Percentiles rank a stretch among this genome's conserved stretches.
Evolutionary conservation across 2,888 invertebrate genomes (phyloP).

Genomic region (Cerceris ruficornis): DNA sequence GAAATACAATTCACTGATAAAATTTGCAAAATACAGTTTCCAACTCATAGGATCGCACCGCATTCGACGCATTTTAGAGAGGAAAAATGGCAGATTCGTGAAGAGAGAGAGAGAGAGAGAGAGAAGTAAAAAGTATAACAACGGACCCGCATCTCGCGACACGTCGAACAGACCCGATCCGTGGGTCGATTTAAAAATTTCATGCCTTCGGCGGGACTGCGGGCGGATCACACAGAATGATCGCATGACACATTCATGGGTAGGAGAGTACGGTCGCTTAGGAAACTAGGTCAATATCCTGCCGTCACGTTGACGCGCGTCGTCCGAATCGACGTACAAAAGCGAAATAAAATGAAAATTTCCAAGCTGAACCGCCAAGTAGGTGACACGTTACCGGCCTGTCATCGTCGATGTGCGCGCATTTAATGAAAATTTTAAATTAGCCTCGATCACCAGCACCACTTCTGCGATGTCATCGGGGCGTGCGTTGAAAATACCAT

Average conservation of each 20-base stretch:
- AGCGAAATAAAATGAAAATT: conserved; percentile 52
- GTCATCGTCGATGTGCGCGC: conserved; percentile 9
- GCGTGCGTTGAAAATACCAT: conserved; percentile 10
- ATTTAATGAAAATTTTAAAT: conserved; percentile 56
- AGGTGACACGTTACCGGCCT: conserved; percentile 15
- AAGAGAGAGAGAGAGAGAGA: too few species aligned
- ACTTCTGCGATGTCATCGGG: conserved; percentile 8
- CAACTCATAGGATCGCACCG: too few species aligned
- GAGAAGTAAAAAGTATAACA: not conserved
- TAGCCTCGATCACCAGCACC: conserved; percentile 3
- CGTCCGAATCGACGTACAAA: conserved; percentile 42
- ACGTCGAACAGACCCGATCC: not conserved
- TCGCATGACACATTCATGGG: conserved; percentile 59
- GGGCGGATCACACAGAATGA: conserved; percentile 54
- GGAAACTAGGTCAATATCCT: conserved; percentile 73
- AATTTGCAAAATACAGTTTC: too few species aligned
- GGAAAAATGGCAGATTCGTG: too few species aligned
- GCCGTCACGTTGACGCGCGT: conserved; percentile 64
- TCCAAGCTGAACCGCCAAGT: conserved; percentile 3
- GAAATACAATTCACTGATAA: too few species aligned
- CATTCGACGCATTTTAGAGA: too few species aligned
- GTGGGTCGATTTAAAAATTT: conserved; percentile 38
- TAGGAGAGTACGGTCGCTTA: conserved; percentile 50
- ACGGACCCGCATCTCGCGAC: conserved; percentile 8
- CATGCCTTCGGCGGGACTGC: conserved; percentile 25